phyloP scores from a whole-genome alignment of 2,888 invertebrate species.

The Plutella xylostella region DNA sequence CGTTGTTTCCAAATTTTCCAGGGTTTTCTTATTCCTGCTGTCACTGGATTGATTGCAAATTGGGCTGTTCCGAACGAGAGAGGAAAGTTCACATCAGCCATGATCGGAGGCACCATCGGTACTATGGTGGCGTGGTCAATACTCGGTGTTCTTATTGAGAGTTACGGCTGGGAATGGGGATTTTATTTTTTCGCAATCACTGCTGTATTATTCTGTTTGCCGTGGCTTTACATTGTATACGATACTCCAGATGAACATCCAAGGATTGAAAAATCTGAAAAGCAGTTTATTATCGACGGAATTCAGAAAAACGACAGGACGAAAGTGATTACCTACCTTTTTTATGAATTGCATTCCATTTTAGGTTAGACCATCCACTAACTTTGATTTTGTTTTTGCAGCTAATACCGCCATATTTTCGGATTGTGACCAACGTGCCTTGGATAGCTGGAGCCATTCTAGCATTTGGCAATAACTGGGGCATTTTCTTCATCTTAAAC shows the following conservation, averaged over 20 bases:
- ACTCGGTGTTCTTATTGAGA: constrained; percentile 58
- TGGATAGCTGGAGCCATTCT: constrained; percentile 74
- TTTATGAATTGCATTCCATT: too few relatives aligned
- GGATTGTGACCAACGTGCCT: constrained; percentile 73
- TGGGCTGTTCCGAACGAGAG: constrained; percentile 73
- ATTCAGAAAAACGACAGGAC: too few relatives aligned
- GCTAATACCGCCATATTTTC: constrained; percentile 74
- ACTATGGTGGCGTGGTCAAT: constrained; percentile 69
- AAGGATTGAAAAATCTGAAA: constrained; percentile 72
- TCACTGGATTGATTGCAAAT: constrained; percentile 63
- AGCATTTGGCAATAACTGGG: constrained; percentile 83
- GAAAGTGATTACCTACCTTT: too few relatives aligned
- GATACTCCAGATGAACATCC: constrained; percentile 74
- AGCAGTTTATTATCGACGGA: constrained; percentile 71
- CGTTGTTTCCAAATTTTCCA: too few relatives aligned
- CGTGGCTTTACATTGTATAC: constrained; percentile 73
- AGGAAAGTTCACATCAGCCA: constrained; percentile 67
- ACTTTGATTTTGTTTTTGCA: constrained; percentile 42
- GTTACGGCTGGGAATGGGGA: constrained; percentile 49
- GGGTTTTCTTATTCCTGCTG: constrained; percentile 57
- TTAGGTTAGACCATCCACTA: too few relatives aligned
- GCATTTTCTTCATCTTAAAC: constrained; percentile 80
- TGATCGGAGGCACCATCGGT: constrained; percentile 71
- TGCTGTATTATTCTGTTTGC: background rate
- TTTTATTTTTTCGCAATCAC: background rate